Evolutionary conservation across 2,113 vertebrate genomes (phyloP), one percentile per base, ranked within the genome.

Genomic region (Ariopsis seemanni): DNA sequence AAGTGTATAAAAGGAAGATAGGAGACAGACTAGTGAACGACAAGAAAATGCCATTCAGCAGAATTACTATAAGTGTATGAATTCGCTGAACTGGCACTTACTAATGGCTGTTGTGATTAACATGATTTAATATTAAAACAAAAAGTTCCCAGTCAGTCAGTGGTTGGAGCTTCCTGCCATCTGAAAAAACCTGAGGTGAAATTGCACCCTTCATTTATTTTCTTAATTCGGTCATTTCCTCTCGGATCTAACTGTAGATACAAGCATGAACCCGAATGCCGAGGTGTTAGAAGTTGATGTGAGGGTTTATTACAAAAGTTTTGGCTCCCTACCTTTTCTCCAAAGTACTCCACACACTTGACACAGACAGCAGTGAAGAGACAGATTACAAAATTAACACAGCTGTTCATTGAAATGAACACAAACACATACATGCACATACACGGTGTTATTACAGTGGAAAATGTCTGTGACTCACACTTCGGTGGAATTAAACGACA

Each of bases 281-380:
- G 7, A 30, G 52, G 7, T 30, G 52, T 17, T 57, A 57, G n/a
- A 80, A 7, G 53, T 1, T 11, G 79, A 34, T 60, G 30, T 60
- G 79, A 60, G 7, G 55, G 53, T 60, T 58, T 58, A 34, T 81
- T 34, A 34, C 22, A 20, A 14, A 74, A 87, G 55, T 52, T 78
- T 71, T 75, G 83, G 74, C 91, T 92, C 92, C 95, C 95, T 96
- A 96, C 94, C 95, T 96, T 94, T 93, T 94, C 90, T 95, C 93
- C 94, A 96, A 95, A 94, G 93, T 93, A 89, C 92, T 95, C 95
- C 95, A 96, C 91, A 95, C 93, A 94, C 94, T 96, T 94, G 92
- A 95, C 92, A 95, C 91, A 94, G 94, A 93, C 92, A 94, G 94
- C 94, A 91, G 92, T 93, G 91, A 94, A 92, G 86, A 95, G 93